Evolutionary conservation across 1,140 invertebrate genomes (phyloP).

Genomic region (Drosophila ambigua): DNA sequence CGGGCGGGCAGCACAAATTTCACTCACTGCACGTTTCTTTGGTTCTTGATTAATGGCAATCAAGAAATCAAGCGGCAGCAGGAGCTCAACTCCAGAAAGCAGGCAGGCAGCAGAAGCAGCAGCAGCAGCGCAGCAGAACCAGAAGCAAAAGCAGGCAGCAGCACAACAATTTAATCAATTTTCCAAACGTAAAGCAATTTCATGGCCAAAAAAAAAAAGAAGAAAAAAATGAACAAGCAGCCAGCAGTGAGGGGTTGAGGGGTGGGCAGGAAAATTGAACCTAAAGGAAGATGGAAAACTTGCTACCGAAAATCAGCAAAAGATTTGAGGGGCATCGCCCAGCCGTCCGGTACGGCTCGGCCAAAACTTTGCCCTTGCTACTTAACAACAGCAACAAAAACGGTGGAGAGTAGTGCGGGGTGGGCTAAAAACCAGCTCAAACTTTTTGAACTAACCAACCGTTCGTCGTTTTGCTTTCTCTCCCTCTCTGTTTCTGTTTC

Average conservation of each 20-base stretch:
- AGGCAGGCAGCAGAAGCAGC: slow-evolving; percentile 25
- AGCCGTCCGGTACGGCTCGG: slow-evolving; percentile 6
- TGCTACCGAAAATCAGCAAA: slow-evolving; percentile 67
- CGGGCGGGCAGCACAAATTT: slow-evolving; percentile 31
- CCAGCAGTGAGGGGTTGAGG: not conserved
- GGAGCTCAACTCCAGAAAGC: slow-evolving; percentile 14
- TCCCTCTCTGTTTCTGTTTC: not conserved
- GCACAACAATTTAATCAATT: slow-evolving; percentile 79
- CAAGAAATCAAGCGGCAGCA: slow-evolving; percentile 63
- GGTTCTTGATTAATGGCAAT: slow-evolving; percentile 75
- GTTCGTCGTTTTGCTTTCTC: slow-evolving; percentile 22
- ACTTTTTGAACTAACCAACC: slow-evolving; percentile 69
- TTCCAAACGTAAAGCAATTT: slow-evolving; percentile 76
- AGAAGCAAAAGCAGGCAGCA: slow-evolving; percentile 13
- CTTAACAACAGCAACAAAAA: slow-evolving; percentile 59
- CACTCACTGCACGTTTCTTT: slow-evolving; percentile 46
- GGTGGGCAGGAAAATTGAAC: slow-evolving; percentile 54
- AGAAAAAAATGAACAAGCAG: slow-evolving; percentile 13
- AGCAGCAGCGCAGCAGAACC: slow-evolving; percentile 23
- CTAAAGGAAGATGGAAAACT: slow-evolving; percentile 42
- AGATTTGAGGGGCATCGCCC: slow-evolving; percentile 37
- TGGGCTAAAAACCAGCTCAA: slow-evolving; percentile 29
- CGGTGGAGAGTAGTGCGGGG: not conserved
- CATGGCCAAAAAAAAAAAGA: slow-evolving; percentile 40
- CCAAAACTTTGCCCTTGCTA: slow-evolving; percentile 65